Conservation (phyloP, 2,888 invertebrate species). For the Omphaloscelis lunosa region DNA sequence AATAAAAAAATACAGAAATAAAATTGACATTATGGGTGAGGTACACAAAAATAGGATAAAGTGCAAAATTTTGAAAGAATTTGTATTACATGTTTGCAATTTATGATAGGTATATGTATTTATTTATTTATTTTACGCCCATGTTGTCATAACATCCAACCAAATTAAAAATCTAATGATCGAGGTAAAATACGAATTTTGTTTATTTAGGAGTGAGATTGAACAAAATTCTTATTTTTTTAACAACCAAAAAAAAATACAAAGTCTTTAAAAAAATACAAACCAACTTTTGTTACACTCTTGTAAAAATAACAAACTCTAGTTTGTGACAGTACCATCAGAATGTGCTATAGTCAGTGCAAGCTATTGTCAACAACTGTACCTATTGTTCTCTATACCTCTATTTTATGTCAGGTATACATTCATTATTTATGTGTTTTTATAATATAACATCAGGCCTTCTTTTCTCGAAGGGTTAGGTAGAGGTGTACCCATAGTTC, state of each 20-base stretch:
- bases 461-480: too few relatives aligned
- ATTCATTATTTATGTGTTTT: background rate
- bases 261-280: background rate
- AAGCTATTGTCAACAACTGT: conserved; percentile 51
- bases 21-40: background rate
- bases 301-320: conserved; percentile 28
- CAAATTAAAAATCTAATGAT: background rate
- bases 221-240: conserved; percentile 1
- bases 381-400: background rate
- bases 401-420: too few relatives aligned
- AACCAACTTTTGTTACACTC: background rate
- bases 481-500: too few relatives aligned
- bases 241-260: conserved; percentile 1
- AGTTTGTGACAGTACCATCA: conserved; percentile 29
- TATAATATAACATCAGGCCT: background rate
- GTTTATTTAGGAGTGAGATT: too few relatives aligned
- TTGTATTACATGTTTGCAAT: background rate
- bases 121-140: background rate
- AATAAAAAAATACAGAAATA: background rate
- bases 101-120: background rate
- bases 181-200: too few relatives aligned
- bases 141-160: background rate
- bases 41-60: background rate
- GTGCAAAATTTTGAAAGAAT: background rate
- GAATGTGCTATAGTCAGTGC: conserved; percentile 16